Base-by-base conservation (phyloP, 2,797 vertebrate genomes). In the Sebastes elongatus region DNA sequence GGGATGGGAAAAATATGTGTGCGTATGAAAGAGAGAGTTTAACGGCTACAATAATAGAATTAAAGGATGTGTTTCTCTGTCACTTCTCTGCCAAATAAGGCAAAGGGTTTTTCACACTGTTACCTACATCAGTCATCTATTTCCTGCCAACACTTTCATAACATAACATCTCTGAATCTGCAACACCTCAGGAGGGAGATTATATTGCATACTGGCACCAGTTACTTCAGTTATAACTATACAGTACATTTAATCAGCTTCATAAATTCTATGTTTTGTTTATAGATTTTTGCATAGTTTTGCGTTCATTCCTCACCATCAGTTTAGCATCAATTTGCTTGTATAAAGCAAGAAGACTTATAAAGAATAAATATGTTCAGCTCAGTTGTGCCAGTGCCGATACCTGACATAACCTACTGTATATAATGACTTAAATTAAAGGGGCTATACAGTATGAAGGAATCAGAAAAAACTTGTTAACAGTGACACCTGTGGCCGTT, bases 11-110 rank as follows among this genome's bases (percentile, higher is more conserved):
- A 79, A 74, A 59, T 46, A 38, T 61, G n/a, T 81, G 33, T 80
- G 56, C 35, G 16, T 62, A 59, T 57, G 42, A 72, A 74, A 81
- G 11, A 30, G 20, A 65, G 33, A 28, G 11, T 71, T 80, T 38
- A 83, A 86, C 42, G 38, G 73, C 49, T 78, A 79, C 52, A 88
- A 56, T 28, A 85, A 87, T 23, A 70, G 16, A 84, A 75, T 77
- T 81, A 77, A 82, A 83, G 42, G 59, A 76, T 18, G 7, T 32
- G 27, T 74, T 78, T 27, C 53, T 35, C 22, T 79, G 67, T 71
- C 76, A 74, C 25, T 42, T 42, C 14, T 46, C n/a, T 10, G 76
- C 84, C 86, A 89, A 89, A 83, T 82, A 79, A 78, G 71, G 72
- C 32, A 81, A 85, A 81, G 42, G 57, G 64, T 27, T 27, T 74